Conservation (phyloP, 2,888 invertebrate genomes). For the Drosophila hamatofila region DNA sequence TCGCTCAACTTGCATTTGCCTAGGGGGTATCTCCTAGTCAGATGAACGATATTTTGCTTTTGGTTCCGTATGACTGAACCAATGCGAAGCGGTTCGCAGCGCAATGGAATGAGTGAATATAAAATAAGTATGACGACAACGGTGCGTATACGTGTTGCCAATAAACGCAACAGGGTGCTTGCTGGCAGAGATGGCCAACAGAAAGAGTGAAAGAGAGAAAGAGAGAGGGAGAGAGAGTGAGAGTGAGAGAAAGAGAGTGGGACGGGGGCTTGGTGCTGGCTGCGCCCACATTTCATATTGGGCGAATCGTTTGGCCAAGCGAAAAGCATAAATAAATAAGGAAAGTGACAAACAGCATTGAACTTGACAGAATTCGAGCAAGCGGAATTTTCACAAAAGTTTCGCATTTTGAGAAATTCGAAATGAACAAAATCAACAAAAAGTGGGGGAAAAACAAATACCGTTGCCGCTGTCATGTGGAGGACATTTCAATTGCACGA, state of each 20-base stretch:
- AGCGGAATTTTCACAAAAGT: slow-evolving; percentile 1
- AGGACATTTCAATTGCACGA: slow-evolving; percentile 20
- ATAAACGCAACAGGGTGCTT: slow-evolving; percentile 28
- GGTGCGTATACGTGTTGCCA: slow-evolving; percentile 53
- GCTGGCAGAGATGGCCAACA: not conserved
- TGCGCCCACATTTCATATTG: slow-evolving; percentile 21
- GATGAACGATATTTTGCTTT: no score
- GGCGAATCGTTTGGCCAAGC: slow-evolving; percentile 17
- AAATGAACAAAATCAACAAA: not conserved
- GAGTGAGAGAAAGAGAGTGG: no score
- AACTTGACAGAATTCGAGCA: slow-evolving; percentile 36
- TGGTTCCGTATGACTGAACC: slow-evolving; percentile 30
- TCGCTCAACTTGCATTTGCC: not conserved
- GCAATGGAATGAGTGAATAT: slow-evolving; percentile 10
- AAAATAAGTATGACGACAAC: slow-evolving; percentile 43
- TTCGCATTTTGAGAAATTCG: not conserved
- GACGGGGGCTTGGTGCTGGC: no score
- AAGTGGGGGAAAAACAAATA: not conserved
- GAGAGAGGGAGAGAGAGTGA: no score
- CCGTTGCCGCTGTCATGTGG: slow-evolving; percentile 15
- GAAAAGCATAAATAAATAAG: slow-evolving; percentile 40
- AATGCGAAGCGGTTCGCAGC: slow-evolving; percentile 49
- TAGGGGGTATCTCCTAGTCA: not conserved
- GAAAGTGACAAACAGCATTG: slow-evolving; percentile 43
- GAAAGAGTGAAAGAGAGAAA: no score